phyloP scores from a whole-genome alignment of 2,113 vertebrate genomes.

The Crocuta crocuta region DNA sequence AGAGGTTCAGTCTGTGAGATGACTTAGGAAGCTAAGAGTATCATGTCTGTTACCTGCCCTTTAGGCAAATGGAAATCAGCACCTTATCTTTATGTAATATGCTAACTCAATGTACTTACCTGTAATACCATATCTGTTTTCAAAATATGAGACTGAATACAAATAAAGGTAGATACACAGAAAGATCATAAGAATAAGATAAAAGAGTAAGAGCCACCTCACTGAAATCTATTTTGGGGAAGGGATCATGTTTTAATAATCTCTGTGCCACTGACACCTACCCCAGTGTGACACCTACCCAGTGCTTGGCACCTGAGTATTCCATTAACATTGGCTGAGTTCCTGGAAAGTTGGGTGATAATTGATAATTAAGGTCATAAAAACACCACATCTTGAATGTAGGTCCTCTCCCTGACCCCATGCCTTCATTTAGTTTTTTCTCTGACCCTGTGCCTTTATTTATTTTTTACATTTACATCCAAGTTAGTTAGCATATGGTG shows the following conservation, averaged over 20 bases:
- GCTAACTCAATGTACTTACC: slow-evolving; percentile 8
- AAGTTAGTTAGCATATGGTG: too few relatives aligned
- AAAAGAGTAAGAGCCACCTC: background rate
- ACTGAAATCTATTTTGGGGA: background rate
- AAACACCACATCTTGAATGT: slow-evolving; percentile 36
- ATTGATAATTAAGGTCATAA: slow-evolving; percentile 41
- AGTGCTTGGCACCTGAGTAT: background rate
- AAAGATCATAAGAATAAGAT: background rate
- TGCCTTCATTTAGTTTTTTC: background rate
- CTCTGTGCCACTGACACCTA: background rate
- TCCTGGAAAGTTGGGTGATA: slow-evolving; percentile 20
- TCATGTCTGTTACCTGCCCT: background rate
- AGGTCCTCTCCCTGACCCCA: background rate
- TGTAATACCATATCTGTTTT: background rate
- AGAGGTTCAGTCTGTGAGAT: background rate
- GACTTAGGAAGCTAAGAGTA: background rate
- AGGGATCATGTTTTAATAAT: background rate
- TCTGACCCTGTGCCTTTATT: background rate
- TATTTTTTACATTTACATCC: too few relatives aligned
- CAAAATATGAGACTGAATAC: background rate
- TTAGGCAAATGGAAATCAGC: background rate
- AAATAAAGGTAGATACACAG: background rate
- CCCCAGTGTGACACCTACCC: background rate
- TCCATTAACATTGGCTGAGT: slow-evolving; percentile 45
- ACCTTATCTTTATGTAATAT: background rate